Conservation (phyloP, 2,113 vertebrate species). For the Oxygymnocypris stewartii region DNA sequence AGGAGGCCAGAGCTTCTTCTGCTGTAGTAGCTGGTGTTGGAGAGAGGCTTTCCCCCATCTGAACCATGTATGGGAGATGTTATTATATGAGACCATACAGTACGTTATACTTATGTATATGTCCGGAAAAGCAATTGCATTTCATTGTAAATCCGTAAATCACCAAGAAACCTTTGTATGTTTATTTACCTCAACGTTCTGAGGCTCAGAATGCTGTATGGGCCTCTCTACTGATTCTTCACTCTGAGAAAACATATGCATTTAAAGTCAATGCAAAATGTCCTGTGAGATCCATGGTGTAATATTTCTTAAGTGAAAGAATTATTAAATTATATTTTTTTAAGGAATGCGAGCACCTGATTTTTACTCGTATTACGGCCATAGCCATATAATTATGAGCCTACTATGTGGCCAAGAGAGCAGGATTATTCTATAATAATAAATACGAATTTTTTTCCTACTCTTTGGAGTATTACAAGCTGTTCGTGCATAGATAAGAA, state of each 20-base stretch:
- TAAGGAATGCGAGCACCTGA: too few species aligned
- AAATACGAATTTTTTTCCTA: too few species aligned
- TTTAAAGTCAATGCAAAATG: background rate
- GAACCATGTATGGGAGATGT: background rate
- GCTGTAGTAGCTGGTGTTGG: conserved; percentile 89
- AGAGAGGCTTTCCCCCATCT: conserved; percentile 77
- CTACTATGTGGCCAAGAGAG: too few species aligned
- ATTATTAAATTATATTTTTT: too few species aligned
- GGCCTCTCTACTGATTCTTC: conserved; percentile 47
- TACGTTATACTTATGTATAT: background rate
- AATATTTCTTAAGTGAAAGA: background rate
- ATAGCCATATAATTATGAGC: too few species aligned
- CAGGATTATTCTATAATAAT: too few species aligned
- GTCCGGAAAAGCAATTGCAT: background rate
- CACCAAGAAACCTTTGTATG: background rate
- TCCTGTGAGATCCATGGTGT: background rate
- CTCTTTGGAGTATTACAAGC: too few species aligned
- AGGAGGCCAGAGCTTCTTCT: conserved; percentile 84
- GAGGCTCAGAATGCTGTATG: conserved; percentile 62
- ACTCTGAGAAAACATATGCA: conserved; percentile 44
- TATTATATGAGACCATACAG: background rate
- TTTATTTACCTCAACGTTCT: conserved; percentile 60
- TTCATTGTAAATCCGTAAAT: background rate
- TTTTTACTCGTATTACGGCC: too few species aligned
- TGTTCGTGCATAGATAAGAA: too few species aligned